These are phyloP conservation scores for Hirundichthys speculiger DNA, from an alignment of 2,113 vertebrate genomes.

Conservation along the genomic window DNA sequence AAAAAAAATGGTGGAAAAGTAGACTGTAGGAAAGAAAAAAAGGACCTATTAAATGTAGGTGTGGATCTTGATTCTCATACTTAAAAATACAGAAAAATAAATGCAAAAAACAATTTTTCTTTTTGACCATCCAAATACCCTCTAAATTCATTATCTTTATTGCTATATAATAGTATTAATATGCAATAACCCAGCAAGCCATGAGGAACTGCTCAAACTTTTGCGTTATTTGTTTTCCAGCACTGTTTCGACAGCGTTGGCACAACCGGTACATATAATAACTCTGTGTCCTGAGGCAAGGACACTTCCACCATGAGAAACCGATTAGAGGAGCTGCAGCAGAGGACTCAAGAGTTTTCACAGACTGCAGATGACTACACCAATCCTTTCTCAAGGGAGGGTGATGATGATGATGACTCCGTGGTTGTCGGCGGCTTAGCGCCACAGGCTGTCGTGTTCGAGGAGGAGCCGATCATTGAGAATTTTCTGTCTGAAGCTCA, in stretches of 20 bases:
- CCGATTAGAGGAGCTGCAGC: slow-evolving; percentile 88
- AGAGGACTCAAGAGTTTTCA: slow-evolving; percentile 80
- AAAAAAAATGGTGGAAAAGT: not conserved
- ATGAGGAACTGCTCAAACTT: slow-evolving; percentile 2
- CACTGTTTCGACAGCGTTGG: not conserved
- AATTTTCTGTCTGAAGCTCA: slow-evolving; percentile 87
- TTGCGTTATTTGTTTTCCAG: slow-evolving; percentile 4
- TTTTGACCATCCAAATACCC: not conserved
- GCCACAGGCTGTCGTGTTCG: slow-evolving; percentile 90
- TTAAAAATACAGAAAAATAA: not conserved
- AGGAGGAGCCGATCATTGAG: slow-evolving; percentile 88
- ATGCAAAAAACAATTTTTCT: too few relatives aligned
- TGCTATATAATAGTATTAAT: too few relatives aligned
- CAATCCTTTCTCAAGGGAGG: slow-evolving; percentile 64
- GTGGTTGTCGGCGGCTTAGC: slow-evolving; percentile 46
- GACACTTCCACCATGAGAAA: slow-evolving; percentile 85
- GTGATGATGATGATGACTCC: slow-evolving; percentile 58
- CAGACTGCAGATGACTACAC: slow-evolving; percentile 48
- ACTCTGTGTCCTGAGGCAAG: slow-evolving; percentile 10
- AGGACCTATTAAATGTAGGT: not conserved
- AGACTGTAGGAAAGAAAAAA: not conserved
- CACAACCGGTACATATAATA: not conserved
- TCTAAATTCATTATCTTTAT: not conserved
- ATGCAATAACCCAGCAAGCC: not conserved
- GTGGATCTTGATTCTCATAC: not conserved